phyloP scores from a whole-genome alignment of 2,797 vertebrate species.

The Carcharodon carcharias region DNA sequence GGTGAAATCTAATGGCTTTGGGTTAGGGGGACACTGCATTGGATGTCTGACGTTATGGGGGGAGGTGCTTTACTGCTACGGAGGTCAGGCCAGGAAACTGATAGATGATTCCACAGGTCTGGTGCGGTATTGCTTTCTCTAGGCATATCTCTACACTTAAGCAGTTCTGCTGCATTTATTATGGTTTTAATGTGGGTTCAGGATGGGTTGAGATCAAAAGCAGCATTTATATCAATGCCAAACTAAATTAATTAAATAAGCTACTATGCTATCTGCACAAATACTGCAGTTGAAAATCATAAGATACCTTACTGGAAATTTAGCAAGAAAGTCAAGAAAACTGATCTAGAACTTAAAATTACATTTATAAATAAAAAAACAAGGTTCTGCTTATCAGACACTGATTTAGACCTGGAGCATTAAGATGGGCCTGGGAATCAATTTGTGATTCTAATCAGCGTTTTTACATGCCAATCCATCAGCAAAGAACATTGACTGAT shows the following conservation, averaged over 20 bases:
- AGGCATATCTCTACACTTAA: background rate
- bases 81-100: conserved; percentile 35
- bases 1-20: conserved; percentile 26
- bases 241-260: conserved; percentile 31
- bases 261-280: background rate
- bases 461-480: conserved; percentile 57
- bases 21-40: conserved; percentile 29
- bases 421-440: background rate
- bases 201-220: conserved; percentile 14
- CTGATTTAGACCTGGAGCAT: background rate
- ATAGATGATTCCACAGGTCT: conserved; percentile 36
- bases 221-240: conserved; percentile 6
- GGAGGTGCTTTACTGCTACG: conserved; percentile 21
- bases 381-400: conserved; percentile 12
- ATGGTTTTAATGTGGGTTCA: conserved; percentile 13
- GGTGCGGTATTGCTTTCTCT: conserved; percentile 12
- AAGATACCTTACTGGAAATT: conserved; percentile 1
- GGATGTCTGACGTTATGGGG: background rate
- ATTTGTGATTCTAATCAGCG: conserved; percentile 28
- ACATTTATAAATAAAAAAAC: conserved; percentile 22
- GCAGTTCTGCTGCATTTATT: conserved; percentile 26
- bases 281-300: background rate
- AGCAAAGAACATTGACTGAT: conserved; percentile 55
- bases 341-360: background rate
- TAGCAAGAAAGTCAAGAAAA: background rate